Conservation (phyloP, 2,888 invertebrate genomes). For the Oxystoma pomonae region DNA sequence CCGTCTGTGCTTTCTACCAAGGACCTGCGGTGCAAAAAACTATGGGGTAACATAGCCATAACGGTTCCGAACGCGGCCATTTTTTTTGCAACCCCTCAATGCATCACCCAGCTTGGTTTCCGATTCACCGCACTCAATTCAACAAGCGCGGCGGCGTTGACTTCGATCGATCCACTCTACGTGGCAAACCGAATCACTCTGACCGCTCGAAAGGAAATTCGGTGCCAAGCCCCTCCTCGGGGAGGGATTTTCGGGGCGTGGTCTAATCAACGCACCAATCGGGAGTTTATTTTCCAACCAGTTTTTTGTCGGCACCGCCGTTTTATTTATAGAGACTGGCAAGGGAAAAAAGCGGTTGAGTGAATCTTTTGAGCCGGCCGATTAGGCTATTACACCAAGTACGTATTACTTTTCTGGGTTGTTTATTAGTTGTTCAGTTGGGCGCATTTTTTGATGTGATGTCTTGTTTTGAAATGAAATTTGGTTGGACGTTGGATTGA, state of each 20-base stretch:
- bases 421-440: slow-evolving; percentile 15
- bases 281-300: slow-evolving; percentile 18
- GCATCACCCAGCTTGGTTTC: background rate
- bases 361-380: slow-evolving; percentile 8
- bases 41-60: slow-evolving; percentile 36
- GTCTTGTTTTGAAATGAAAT: slow-evolving; percentile 39
- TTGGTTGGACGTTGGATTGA: slow-evolving; percentile 10
- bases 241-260: slow-evolving; percentile 33
- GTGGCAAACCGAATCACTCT: slow-evolving; percentile 45
- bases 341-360: slow-evolving; percentile 35
- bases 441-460: slow-evolving; percentile 38
- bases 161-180: slow-evolving; percentile 39
- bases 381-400: slow-evolving; percentile 29
- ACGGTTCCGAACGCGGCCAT: slow-evolving; percentile 39
- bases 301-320: slow-evolving; percentile 27
- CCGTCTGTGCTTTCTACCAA: slow-evolving; percentile 41
- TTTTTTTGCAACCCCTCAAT: slow-evolving; percentile 4
- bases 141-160: background rate
- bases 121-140: background rate
- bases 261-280: slow-evolving; percentile 35
- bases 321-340: slow-evolving; percentile 41
- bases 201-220: slow-evolving; percentile 33
- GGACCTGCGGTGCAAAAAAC: slow-evolving; percentile 29
- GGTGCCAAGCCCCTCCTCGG: slow-evolving; percentile 38
- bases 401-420: slow-evolving; percentile 23